Evolutionary conservation across 2,888 invertebrate species (phyloP).

Genomic region (Pachydiplax longipennis): DNA sequence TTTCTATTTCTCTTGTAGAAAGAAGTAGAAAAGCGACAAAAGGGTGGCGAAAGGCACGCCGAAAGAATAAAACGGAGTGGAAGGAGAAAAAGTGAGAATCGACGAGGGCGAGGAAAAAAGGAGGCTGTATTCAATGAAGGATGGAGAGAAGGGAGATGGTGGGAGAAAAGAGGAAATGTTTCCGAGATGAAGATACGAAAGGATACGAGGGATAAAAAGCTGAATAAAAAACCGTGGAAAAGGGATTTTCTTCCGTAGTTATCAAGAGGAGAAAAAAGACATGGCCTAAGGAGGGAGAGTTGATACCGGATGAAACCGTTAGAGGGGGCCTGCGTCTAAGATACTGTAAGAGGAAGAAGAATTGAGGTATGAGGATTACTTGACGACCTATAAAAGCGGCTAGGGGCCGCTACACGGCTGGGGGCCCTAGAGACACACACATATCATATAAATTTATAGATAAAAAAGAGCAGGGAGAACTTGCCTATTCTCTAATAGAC

Average conservation of each 20-base stretch:
- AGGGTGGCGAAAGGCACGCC: neutral
- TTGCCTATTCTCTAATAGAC: no score
- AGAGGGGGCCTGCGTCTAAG: neutral
- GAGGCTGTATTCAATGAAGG: neutral
- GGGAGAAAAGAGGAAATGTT: neutral
- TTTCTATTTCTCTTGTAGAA: neutral
- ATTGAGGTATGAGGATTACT: neutral
- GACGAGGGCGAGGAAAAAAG: neutral
- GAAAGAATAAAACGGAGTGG: neutral
- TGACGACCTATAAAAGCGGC: neutral
- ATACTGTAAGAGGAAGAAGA: neutral
- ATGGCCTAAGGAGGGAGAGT: conserved; percentile 12
- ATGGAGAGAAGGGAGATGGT: neutral
- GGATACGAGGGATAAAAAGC: neutral
- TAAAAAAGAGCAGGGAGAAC: no score
- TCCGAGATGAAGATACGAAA: conserved; percentile 20
- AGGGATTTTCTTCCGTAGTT: conserved; percentile 6
- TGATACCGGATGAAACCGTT: neutral
- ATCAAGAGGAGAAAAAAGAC: neutral
- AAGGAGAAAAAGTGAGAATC: neutral
- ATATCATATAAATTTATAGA: no score
- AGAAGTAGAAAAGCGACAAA: neutral
- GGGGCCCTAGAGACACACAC: no score
- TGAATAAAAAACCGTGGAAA: neutral
- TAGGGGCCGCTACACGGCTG: neutral